phyloP scores from a whole-genome alignment of 2,113 vertebrate genomes.

The Nibea coibor region DNA sequence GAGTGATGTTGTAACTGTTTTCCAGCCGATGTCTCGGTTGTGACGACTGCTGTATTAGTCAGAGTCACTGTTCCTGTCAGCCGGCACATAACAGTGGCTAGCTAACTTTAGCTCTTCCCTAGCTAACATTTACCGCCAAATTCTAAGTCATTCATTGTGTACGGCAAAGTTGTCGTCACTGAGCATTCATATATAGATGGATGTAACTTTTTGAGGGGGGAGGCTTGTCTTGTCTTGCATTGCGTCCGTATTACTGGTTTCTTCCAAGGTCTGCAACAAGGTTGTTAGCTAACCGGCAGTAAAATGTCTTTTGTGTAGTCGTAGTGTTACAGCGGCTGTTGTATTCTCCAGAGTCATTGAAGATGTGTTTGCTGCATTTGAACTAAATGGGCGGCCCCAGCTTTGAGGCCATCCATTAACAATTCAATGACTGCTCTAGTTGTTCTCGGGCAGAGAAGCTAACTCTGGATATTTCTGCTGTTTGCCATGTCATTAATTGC shows the following conservation, averaged over 20 bases:
- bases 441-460: no score
- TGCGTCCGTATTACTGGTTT: neutral
- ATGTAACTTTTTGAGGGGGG: neutral
- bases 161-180: neutral
- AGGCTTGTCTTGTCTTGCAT: accelerated
- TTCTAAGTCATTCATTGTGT: conserved; percentile 43
- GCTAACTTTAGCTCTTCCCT: conserved; percentile 27
- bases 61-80: neutral
- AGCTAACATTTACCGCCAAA: conserved; percentile 72
- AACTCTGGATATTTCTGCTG: neutral
- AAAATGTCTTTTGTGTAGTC: neutral
- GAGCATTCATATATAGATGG: neutral
- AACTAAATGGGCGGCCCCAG: neutral
- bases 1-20: neutral
- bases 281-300: neutral
- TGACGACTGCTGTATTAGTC: neutral
- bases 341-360: neutral
- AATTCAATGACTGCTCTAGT: neutral
- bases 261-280: neutral
- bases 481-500: neutral
- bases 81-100: conserved; percentile 15
- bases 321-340: neutral
- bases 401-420: neutral
- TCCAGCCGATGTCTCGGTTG: neutral
- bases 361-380: neutral